Evolutionary conservation across 2,113 vertebrate species (phyloP), one percentile per base, ranked within the genome.

Genomic region (Protomyctophum bolini): DNA sequence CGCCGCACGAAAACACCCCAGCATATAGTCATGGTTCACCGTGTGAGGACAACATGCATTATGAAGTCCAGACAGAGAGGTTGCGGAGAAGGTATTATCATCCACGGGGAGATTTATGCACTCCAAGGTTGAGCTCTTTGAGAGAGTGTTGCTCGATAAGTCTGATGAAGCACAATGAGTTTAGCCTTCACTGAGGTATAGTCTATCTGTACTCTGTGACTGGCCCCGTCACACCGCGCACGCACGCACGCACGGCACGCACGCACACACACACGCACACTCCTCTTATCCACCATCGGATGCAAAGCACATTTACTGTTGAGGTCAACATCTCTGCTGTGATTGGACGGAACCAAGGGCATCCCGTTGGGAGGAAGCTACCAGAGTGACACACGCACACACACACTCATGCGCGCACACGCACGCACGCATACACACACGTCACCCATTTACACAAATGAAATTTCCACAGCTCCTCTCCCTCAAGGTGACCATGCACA

Each of bases 401-500:
- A 63, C 59, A 48, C 58, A 57, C 63, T 21, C 28, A 29, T 50
- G 63, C 60, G 54, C 58, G 51, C 48, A 54, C 48, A 71, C 49
- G 48, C 70, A 72, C 70, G 63, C 58, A 61, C 49, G 57, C 12
- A 55, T 72, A 83, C 83, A 84, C 82, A 74, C 67, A 77, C 74
- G 2, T 45, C 41, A 12, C 78, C 81, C 82, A 83, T 89, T 89
- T 82, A 78, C 87, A 88, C 84, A 89, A 87, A 91, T 88, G 84
- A 77, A 80, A 90, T 91, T 87, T 87, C 75, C 80, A 60, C 68
- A 51, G 81, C 72, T 62, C 70, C 64, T 57, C 77, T 86, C 78
- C 67, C 68, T 90, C 91, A 94, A 91, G 90, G 91, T 91, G 86
- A 92, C 79, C 82, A 82, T 73, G 67, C 76, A 79, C 79, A 86